Evolutionary conservation across 53 echinoderm and acorn worm species (phyloP).

Genomic region (Apostichopus leukothele): DNA sequence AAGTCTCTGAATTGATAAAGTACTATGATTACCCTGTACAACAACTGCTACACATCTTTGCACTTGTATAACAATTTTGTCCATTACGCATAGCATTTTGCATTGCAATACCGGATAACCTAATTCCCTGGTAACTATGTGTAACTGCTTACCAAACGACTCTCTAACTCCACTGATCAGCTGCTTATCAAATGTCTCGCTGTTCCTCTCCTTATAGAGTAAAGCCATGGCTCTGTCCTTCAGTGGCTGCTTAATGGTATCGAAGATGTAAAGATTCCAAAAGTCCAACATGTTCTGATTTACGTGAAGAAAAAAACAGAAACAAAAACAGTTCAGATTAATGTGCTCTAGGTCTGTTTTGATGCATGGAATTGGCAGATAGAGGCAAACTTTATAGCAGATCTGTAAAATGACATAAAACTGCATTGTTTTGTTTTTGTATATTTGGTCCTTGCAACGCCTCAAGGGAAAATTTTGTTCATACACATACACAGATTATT

Average conservation of each 20-base stretch:
- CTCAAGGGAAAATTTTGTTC: too few relatives aligned
- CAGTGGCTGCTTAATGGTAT: conserved; percentile 80
- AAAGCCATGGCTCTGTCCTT: conserved; percentile 97
- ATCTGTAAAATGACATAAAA: background rate
- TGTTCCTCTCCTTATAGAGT: conserved; percentile 85
- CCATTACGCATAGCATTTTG: background rate
- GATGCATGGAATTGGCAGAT: background rate
- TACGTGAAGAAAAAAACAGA: background rate
- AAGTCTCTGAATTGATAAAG: too few relatives aligned
- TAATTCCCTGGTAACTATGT: background rate
- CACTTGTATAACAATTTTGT: too few relatives aligned
- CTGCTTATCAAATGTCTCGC: conserved; percentile 96
- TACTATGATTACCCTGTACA: too few relatives aligned
- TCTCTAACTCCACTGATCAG: conserved; percentile 97
- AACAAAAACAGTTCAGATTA: background rate
- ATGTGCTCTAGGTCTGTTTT: too few relatives aligned
- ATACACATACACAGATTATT: too few relatives aligned
- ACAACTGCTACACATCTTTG: too few relatives aligned
- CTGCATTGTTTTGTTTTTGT: too few relatives aligned
- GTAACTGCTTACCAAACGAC: conserved; percentile 77
- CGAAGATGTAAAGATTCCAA: conserved; percentile 91
- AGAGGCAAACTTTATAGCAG: background rate
- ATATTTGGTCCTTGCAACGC: too few relatives aligned
- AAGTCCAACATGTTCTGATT: conserved; percentile 92
- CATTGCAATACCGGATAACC: background rate